Evolutionary conservation across 2,113 vertebrate genomes (phyloP), one percentile per base, ranked within the genome.

Genomic region (Furnarius figulus): DNA sequence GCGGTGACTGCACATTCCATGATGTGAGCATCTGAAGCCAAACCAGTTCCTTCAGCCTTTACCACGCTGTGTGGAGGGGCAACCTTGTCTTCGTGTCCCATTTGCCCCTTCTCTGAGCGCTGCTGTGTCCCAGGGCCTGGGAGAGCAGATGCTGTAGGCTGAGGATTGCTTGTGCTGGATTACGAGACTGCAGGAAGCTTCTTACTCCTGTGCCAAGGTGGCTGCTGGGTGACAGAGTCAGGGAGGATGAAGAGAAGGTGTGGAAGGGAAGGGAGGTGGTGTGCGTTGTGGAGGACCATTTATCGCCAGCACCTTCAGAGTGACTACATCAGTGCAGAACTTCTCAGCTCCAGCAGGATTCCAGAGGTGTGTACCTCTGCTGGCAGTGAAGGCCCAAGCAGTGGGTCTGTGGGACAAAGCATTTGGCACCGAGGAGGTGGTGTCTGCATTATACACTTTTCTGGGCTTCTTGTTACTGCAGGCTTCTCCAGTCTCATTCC

Each of bases 181-280:
- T n/a, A 53, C 8, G 49, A 62, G 46, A 81, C 35, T 2, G 4
- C 33, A 55, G 44, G 8, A 20, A 75, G 21, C 14, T 77, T 46
- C 42, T 72, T 47, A 2, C 18, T 89, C 22, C 9, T 63, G 27
- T 46, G 49, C 33, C 0, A 0, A 40, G 53, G 24, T 46, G 49
- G 7, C 52, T 1, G 0, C 2, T 1, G 35, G 4, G 15, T 5
- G 3, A 12, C 3, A 1, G 35, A 5, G 14, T 24, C 1, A 0
- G 35, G 30, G 56, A 78, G 35, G 3, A 42, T 46, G 27, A 47
- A 24, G 35, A n/a, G 28, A 4, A 14, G 33, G 6, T 30, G 3
- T 55, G 30, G 14, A 4, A 67, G 25, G n/a, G 9, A 31, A 25
- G 42, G 13, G 6, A 1, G 9, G 28, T 18, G 35, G 35, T 39